phyloP scores from a whole-genome alignment of 2,888 invertebrate genomes.

The Ochropleura plecta region DNA sequence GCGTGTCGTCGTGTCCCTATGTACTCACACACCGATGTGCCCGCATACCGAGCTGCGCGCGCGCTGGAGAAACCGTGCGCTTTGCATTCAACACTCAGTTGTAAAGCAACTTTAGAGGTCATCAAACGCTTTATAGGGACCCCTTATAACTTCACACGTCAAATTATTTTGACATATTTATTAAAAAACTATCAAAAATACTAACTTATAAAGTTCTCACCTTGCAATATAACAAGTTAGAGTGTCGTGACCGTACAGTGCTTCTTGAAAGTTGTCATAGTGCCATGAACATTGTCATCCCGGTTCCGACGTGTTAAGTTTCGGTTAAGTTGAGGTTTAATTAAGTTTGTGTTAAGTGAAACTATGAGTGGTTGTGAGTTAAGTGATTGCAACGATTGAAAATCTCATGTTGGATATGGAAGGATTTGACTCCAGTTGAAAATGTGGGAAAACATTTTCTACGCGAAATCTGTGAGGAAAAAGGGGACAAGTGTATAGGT shows the following conservation, averaged over 20 bases:
- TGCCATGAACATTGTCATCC: constrained; percentile 64
- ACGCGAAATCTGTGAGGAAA: constrained; percentile 88
- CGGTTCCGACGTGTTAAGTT: constrained; percentile 69
- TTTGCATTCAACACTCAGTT: constrained; percentile 88
- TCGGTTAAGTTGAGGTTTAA: constrained; percentile 64
- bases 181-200: constrained; percentile 58
- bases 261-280: constrained; percentile 60
- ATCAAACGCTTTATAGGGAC: constrained; percentile 86
- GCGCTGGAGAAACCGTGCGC: constrained; percentile 86
- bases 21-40: constrained; percentile 73
- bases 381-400: constrained; percentile 65
- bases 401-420: constrained; percentile 78
- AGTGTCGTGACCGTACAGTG: constrained; percentile 59
- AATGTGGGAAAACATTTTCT: constrained; percentile 86
- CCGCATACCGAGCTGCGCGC: constrained; percentile 87
- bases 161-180: constrained; percentile 73
- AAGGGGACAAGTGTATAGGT: constrained; percentile 83
- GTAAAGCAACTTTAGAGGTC: constrained; percentile 87
- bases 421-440: constrained; percentile 74
- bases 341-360: constrained; percentile 74
- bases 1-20: constrained; percentile 68
- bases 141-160: constrained; percentile 72
- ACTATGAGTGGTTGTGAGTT: constrained; percentile 70
- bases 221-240: constrained; percentile 37
- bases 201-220: constrained; percentile 16